phyloP scores from a whole-genome alignment of 2,888 invertebrate species.

The Cephalotes varians region DNA sequence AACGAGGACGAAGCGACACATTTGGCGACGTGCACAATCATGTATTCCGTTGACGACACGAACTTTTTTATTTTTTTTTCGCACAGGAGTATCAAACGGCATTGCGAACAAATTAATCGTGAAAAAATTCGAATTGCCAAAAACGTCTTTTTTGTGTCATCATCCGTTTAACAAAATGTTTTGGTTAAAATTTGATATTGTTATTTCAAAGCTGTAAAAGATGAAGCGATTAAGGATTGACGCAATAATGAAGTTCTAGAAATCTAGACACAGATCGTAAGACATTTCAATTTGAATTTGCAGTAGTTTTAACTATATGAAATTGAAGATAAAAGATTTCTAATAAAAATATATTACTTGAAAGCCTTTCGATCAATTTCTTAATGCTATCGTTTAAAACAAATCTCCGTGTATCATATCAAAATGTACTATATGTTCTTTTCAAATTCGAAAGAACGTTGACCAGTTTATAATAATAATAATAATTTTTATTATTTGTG shows the following conservation, averaged over 20 bases:
- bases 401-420: not conserved
- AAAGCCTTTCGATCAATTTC: not conserved
- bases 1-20: constrained; percentile 14
- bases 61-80: constrained; percentile 9
- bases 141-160: not conserved
- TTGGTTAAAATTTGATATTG: not conserved
- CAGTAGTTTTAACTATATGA: not conserved
- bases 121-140: not conserved
- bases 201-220: not conserved
- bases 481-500: constrained; percentile 3
- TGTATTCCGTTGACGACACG: not conserved
- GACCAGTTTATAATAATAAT: too few relatives aligned
- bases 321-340: not conserved
- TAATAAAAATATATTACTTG: too few relatives aligned
- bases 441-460: not conserved
- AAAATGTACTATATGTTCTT: not conserved
- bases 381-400: not conserved
- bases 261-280: not conserved
- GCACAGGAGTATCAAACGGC: not conserved
- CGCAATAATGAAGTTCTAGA: not conserved
- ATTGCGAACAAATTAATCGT: not conserved
- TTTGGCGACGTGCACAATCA: not conserved
- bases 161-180: not conserved
- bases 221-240: not conserved
- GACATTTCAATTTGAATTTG: not conserved